Conservation (phyloP, 2,888 invertebrate genomes). For the Eilema caniola region DNA sequence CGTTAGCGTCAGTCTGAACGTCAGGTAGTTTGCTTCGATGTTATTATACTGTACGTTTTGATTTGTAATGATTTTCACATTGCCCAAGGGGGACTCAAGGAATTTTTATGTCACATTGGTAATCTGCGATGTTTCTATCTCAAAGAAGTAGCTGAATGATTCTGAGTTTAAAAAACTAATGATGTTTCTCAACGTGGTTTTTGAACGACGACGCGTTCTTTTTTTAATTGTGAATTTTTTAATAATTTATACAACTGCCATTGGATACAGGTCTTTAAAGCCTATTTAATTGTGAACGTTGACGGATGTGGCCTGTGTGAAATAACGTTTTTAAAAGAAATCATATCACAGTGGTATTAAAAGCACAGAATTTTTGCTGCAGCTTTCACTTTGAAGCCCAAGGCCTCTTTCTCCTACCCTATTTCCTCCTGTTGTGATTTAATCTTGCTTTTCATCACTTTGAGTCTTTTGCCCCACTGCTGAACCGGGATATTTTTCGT, state of each 20-base stretch:
- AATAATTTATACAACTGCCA: too few relatives aligned
- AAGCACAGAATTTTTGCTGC: too few relatives aligned
- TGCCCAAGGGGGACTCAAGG: conserved; percentile 24
- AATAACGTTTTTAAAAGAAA: not conserved
- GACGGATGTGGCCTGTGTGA: not conserved
- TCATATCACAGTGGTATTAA: too few relatives aligned
- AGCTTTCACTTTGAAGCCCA: too few relatives aligned
- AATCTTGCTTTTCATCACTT: too few relatives aligned
- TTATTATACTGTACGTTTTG: conserved; percentile 51
- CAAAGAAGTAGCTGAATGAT: not conserved
- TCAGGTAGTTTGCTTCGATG: conserved; percentile 50
- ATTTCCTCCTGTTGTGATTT: too few relatives aligned
- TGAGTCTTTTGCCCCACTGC: too few relatives aligned
- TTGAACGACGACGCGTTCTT: not conserved
- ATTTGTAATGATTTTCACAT: conserved; percentile 53
- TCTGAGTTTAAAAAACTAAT: not conserved
- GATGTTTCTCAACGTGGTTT: not conserved
- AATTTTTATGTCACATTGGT: conserved; percentile 38
- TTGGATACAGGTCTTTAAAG: too few relatives aligned
- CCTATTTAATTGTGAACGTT: not conserved
- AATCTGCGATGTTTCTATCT: conserved; percentile 16
- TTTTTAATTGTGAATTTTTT: too few relatives aligned
- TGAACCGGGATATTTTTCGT: too few relatives aligned
- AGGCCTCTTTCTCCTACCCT: too few relatives aligned
- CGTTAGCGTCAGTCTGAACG: conserved; percentile 40